Evolutionary conservation across 1,140 invertebrate species (phyloP).

Genomic region (Akabosia matsudoensis): DNA sequence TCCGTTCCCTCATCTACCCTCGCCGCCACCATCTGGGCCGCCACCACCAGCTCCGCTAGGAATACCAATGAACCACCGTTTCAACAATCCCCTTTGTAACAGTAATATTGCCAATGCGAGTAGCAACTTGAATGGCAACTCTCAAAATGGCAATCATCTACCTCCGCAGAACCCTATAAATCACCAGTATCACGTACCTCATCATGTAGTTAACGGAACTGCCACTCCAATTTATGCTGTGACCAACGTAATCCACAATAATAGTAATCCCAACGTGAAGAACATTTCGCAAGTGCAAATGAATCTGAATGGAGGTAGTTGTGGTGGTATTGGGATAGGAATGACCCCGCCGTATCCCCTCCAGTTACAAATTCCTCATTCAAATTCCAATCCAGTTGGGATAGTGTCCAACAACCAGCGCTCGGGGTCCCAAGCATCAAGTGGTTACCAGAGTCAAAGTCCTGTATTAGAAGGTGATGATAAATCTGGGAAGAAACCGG

Average conservation of each 20-base stretch:
- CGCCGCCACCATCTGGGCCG: slow-evolving; percentile 35
- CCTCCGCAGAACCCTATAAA: slow-evolving; percentile 38
- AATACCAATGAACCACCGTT: slow-evolving; percentile 37
- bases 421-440: slow-evolving; percentile 42
- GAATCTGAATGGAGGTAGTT: slow-evolving; percentile 53
- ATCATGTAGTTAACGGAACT: slow-evolving; percentile 51
- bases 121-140: neutral
- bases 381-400: slow-evolving; percentile 73
- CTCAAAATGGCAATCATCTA: no score
- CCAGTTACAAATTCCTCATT: slow-evolving; percentile 46
- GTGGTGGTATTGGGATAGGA: slow-evolving; percentile 44
- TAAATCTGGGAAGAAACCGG: slow-evolving; percentile 33
- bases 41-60: slow-evolving; percentile 31
- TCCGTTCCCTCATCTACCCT: slow-evolving; percentile 40
- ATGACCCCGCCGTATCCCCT: slow-evolving; percentile 27
- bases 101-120: neutral
- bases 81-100: slow-evolving; percentile 9
- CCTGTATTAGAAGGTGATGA: slow-evolving; percentile 45
- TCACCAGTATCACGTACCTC: slow-evolving; percentile 51
- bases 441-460: slow-evolving; percentile 45
- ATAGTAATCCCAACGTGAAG: slow-evolving; percentile 43
- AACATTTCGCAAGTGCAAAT: slow-evolving; percentile 48
- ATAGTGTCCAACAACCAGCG: slow-evolving; percentile 36
- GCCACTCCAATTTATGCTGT: slow-evolving; percentile 48
- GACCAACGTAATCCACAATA: slow-evolving; percentile 41